These are phyloP conservation scores for Criorhina ranunculi DNA, from an alignment of 2,888 invertebrate genomes.

Conservation along the genomic window DNA sequence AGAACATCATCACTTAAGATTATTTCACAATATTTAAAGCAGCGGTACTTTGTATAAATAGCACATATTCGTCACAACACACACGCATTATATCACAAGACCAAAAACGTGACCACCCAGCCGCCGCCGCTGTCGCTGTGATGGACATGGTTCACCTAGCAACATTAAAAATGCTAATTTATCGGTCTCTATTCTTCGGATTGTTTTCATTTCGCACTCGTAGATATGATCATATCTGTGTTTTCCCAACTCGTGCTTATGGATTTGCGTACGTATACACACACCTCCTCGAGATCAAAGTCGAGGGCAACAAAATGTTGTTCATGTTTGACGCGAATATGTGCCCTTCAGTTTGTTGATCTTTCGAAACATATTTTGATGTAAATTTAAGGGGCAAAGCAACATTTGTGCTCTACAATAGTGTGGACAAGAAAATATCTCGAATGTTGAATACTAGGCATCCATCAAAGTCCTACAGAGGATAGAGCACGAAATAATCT, in stretches of 20 bases:
- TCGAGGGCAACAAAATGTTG: not conserved
- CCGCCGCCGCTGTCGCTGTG: too few species aligned
- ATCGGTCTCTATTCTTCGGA: not conserved
- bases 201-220: not conserved
- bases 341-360: not conserved
- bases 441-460: not conserved
- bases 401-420: not conserved
- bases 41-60: too few species aligned
- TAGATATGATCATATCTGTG: not conserved
- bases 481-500: too few species aligned
- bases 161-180: not conserved
- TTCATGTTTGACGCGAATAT: not conserved
- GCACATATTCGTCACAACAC: constrained; percentile 17
- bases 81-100: constrained; percentile 9
- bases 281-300: constrained; percentile 31
- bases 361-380: not conserved
- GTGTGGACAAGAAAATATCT: too few species aligned
- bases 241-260: too few species aligned
- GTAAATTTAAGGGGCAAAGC: not conserved
- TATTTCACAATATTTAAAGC: not conserved
- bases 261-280: not conserved
- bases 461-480: too few species aligned
- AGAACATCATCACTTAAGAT: too few species aligned
- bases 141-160: constrained; percentile 6
- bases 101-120: constrained; percentile 26